A percentile compares a stretch with the other conserved stretches of the same genome.
Evolutionary conservation across 2,888 invertebrate species (phyloP).

Genomic region (Operophtera brumata): DNA sequence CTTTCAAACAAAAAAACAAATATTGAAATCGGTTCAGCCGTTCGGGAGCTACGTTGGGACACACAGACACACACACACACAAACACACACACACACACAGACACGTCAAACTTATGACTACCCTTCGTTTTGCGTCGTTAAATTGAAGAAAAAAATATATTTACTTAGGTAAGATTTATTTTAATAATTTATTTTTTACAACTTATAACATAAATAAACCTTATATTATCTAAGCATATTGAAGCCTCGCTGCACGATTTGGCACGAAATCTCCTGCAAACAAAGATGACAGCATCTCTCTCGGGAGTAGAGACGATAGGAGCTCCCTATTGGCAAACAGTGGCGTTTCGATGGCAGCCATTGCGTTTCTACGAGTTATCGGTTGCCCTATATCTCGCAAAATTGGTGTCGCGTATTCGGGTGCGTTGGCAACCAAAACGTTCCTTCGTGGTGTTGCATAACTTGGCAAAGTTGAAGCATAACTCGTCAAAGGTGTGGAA

Average conservation of each 20-base stretch:
- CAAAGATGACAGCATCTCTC: slow-evolving; percentile 1
- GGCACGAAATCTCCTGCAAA: slow-evolving; percentile 1
- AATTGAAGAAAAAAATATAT: too few relatives aligned
- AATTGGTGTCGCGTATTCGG: neutral
- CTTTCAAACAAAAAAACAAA: too few relatives aligned
- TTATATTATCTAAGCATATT: slow-evolving; percentile 2
- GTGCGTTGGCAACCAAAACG: neutral
- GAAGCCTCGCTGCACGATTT: slow-evolving; percentile 6
- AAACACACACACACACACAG: too few relatives aligned
- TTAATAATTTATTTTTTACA: slow-evolving; percentile 11
- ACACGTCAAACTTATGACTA: too few relatives aligned
- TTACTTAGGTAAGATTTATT: neutral
- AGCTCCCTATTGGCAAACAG: slow-evolving; percentile 8
- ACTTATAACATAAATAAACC: slow-evolving; percentile 1
- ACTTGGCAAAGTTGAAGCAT: neutral
- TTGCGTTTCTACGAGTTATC: neutral
- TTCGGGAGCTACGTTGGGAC: too few relatives aligned
- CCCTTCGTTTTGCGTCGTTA: too few relatives aligned
- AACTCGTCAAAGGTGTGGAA: neutral
- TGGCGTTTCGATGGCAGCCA: neutral
- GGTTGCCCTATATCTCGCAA: slow-evolving; percentile 1
- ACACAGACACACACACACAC: too few relatives aligned
- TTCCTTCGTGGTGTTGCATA: neutral
- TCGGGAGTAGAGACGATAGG: neutral
- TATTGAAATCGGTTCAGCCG: too few relatives aligned